A percentile compares a stretch with the other conserved stretches of the same genome.
Evolutionary conservation across 2,113 vertebrate genomes (phyloP).

Genomic region (Acrocephalus kingi): DNA sequence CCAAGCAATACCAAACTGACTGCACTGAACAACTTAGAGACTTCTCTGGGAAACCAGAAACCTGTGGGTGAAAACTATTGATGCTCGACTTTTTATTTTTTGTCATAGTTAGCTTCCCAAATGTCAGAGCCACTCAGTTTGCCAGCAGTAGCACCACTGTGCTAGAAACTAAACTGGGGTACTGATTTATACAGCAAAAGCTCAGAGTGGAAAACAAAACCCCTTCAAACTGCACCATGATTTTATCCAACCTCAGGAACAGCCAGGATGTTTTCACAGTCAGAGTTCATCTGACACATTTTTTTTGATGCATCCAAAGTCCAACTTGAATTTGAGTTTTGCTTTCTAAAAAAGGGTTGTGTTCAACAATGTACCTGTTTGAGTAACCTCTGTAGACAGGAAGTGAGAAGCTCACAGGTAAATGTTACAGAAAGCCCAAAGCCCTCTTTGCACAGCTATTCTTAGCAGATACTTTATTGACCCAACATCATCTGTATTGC

Average conservation of each 20-base stretch:
- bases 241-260: not conserved
- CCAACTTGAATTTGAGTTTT: not conserved
- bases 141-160: not conserved
- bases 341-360: not conserved
- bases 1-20: not conserved
- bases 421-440: not conserved
- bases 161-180: not conserved
- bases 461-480: not conserved
- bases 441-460: not conserved
- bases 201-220: not conserved
- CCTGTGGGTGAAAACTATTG: not conserved
- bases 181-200: not conserved
- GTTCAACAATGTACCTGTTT: not conserved
- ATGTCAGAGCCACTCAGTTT: not conserved
- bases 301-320: not conserved
- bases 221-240: not conserved
- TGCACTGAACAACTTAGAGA: not conserved
- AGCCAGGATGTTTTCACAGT: not conserved
- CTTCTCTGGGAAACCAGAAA: not conserved
- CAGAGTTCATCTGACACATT: not conserved
- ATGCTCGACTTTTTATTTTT: not conserved
- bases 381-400: not conserved
- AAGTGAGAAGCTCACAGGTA: not conserved
- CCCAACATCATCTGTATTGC: not conserved
- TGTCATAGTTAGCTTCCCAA: not conserved